Evolutionary conservation across 1,140 invertebrate species (phyloP), one percentile per base, ranked within the genome.

Genomic region (Ladona fulva): DNA sequence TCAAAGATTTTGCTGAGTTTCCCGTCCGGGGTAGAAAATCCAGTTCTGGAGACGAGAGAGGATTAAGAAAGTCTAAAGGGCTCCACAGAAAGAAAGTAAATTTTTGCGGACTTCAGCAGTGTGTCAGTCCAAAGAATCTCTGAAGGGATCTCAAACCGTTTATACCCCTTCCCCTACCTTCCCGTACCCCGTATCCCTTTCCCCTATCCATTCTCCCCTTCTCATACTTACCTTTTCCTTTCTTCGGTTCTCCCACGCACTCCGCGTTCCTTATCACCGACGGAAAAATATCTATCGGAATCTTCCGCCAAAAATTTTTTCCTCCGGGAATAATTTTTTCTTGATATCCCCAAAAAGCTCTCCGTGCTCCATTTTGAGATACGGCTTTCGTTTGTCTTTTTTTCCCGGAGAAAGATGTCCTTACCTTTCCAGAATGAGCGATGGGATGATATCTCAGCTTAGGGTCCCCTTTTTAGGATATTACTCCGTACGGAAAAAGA

Each of bases 61-160:
- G 52, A 66, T 66, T 66, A 66, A 66, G 52, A 19, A 66, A 66
- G 52, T 66, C 52, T 66, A 66, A 37, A 66, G 52, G 52, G 52
- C 12, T 66, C 16, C 52, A 16, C 52, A 66, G 52, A 22, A 66
- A 66, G 52, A 22, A 66, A 66, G n/a, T 16, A 19, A 66, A 66
- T 66, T 66, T 66, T 66, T 66, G 52, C 52, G 52, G 52, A 66
- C 52, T 66, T 66, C 52, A 66, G 52, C 52, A 22, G 16, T 66
- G 16, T 22, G 52, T 66, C 52, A 66, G 52, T 12, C 44, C 44
- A 19, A 52, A 19, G 44, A 52, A 19, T 52, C 44, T 52, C 44
- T 19, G 52, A 12, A 12, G 52, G 52, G 3, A 3, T 66, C 52
- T 12, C n/a, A 16, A 19, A 66, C 52, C 52, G n/a, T 66, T 66